phyloP scores from a whole-genome alignment of 2,888 invertebrate genomes.

The Dryobota labecula region DNA sequence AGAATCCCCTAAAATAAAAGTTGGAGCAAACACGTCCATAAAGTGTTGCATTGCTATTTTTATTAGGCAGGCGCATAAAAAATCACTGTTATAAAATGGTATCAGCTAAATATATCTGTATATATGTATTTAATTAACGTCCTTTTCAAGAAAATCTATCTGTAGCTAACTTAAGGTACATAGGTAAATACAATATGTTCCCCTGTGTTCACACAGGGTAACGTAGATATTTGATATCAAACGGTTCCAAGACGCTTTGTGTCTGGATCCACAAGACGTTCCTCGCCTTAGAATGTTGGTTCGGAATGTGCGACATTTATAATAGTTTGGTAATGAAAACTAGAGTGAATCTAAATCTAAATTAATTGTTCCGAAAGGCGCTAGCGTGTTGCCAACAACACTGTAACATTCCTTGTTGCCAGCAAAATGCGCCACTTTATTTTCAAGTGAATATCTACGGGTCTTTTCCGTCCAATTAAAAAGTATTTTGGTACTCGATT shows the following conservation, averaged over 20 bases:
- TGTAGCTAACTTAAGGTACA: neutral
- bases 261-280: conserved; percentile 12
- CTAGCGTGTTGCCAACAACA: no score
- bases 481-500: no score
- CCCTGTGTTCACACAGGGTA: neutral
- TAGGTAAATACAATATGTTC: neutral
- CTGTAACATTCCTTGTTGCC: no score
- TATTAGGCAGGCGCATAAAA: neutral
- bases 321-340: neutral
- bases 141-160: neutral
- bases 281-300: conserved; percentile 13
- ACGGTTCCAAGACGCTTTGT: conserved; percentile 23
- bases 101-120: neutral
- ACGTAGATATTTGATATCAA: conserved; percentile 28
- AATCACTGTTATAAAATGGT: neutral
- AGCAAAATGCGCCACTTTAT: no score
- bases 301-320: neutral
- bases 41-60: conserved; percentile 10
- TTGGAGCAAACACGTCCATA: neutral
- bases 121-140: neutral
- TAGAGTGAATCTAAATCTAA: neutral
- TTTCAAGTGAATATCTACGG: no score
- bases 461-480: no score
- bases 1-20: neutral
- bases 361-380: no score